A percentile compares a stretch with the other conserved stretches of the same genome.
phyloP scores from a whole-genome alignment of 2,888 invertebrate species.

The Bombyx huttoni region DNA sequence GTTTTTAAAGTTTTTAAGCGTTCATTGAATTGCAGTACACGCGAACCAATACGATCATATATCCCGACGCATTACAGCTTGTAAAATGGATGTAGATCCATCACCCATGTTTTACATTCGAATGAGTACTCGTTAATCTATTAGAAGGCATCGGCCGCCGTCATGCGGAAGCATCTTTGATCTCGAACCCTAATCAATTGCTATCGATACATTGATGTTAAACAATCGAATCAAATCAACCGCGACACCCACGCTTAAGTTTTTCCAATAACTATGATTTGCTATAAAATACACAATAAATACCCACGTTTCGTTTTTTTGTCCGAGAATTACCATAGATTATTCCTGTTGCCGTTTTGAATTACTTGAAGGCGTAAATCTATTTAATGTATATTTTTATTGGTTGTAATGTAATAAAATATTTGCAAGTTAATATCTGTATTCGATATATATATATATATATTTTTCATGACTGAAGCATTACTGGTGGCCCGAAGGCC shows the following conservation, averaged over 20 bases:
- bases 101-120: conserved; percentile 18
- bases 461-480: too few species aligned
- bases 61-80: not conserved
- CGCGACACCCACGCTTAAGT: conserved; percentile 39
- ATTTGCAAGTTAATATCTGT: too few species aligned
- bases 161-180: conserved; percentile 61
- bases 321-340: not conserved
- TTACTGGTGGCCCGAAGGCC: too few species aligned
- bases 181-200: conserved; percentile 51
- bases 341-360: too few species aligned
- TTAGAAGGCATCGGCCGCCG: conserved; percentile 27
- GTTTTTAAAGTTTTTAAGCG: too few species aligned
- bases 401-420: too few species aligned
- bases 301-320: conserved; percentile 19
- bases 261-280: conserved; percentile 32
- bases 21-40: not conserved
- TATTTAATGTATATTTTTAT: too few species aligned
- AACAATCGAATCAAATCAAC: conserved; percentile 38
- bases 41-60: not conserved
- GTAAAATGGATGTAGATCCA: conserved; percentile 2
- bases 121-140: conserved; percentile 30
- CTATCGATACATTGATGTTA: conserved; percentile 41
- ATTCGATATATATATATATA: too few species aligned
- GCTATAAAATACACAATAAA: conserved; percentile 29
- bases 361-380: too few species aligned